Evolutionary conservation across 2,888 invertebrate genomes (phyloP).

Genomic region (Tipula unca): DNA sequence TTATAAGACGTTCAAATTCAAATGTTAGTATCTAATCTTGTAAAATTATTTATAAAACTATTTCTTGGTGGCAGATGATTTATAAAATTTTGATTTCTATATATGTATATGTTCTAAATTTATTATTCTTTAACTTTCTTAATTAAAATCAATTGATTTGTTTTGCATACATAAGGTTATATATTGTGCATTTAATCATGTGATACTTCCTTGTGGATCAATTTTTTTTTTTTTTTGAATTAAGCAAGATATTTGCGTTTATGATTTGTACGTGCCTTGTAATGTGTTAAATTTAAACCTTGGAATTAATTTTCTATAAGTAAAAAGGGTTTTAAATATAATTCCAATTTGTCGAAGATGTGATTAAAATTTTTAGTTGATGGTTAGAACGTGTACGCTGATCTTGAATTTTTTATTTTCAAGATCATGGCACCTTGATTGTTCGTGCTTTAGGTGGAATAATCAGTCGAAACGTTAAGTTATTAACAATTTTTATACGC

Average conservation of each 20-base stretch:
- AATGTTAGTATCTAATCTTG: slow-evolving; percentile 32
- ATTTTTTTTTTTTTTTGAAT: no score
- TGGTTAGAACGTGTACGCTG: background rate
- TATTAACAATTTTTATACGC: background rate
- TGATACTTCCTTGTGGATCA: background rate
- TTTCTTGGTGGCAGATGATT: background rate
- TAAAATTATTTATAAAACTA: background rate
- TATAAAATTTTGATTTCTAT: no score
- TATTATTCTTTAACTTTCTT: background rate
- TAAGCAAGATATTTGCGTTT: background rate
- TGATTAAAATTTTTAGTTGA: background rate
- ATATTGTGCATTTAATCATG: background rate
- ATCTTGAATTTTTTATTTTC: no score
- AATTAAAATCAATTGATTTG: background rate
- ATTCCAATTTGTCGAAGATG: background rate
- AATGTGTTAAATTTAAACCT: background rate
- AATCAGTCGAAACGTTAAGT: no score
- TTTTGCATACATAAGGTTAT: background rate
- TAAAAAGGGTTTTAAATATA: background rate
- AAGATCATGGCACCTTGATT: no score
- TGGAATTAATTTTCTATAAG: background rate
- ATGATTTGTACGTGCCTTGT: background rate
- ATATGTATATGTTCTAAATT: no score
- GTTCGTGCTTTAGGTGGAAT: no score
- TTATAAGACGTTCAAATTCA: slow-evolving; percentile 32